Evolutionary conservation across 2,113 vertebrate species (phyloP), one percentile per base, ranked within the genome.

Genomic region (Oreotrochilus melanogaster): DNA sequence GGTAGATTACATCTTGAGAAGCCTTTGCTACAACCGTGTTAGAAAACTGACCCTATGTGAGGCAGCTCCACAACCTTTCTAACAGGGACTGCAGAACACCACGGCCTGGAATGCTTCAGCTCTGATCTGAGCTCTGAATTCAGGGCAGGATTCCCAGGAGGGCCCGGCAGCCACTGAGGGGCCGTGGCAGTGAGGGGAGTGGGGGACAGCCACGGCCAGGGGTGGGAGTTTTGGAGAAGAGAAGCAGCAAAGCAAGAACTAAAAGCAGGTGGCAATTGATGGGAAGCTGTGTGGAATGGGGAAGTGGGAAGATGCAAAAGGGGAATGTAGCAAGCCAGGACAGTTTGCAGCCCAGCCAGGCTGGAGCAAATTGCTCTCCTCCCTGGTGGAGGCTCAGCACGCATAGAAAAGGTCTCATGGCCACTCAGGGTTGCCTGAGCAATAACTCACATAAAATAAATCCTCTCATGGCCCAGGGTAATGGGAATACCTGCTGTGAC

Each of bases 241-340:
- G 62, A 89, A 91, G 74, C 61, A 88, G 74, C 78, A 89, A 94
- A 93, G 78, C 17, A 86, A 96, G 94, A 95, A 93, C 82, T 88
- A 95, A 86, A 90, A 89, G 47, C 31, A 78, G 39, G 74, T 87
- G 64, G 53, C 89, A 93, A 47, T 73, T 87, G 85, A 39, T 53
- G 14, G 2, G 9, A 74, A 71, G 58, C 67, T 92, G 67, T 83
- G 67, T 65, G 25, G 25, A 93, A 83, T 64, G 57, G 48, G 92
- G 93, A 97, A 97, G 93, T 96, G 83, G 67, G 58, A 93, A 92
- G 35, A 33, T 0, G 1, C 48, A 84, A 83, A 96, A 96, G 51
- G 33, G 81, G 69, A 93, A 94, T 94, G 67, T 7, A 70, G 47
- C 64, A 74, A 82, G 69, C 2, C 1, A 21, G 47, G 23, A 47